phyloP scores from a whole-genome alignment of 1,140 invertebrate genomes.

The Helicoverpa armigera region DNA sequence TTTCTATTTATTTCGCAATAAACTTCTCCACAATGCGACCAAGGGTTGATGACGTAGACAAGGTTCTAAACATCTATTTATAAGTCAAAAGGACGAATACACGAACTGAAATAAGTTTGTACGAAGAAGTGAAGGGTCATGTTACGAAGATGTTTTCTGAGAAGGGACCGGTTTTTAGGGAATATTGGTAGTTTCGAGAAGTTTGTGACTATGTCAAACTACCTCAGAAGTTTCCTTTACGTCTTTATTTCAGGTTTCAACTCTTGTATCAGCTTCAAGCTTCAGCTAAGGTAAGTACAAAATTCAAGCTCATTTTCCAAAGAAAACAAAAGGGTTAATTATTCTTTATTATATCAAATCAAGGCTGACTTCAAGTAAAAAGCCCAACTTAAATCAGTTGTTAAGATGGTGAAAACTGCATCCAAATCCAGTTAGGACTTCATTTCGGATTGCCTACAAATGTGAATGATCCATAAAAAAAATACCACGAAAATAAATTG shows the following conservation, averaged over 20 bases:
- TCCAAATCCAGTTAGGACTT: no score
- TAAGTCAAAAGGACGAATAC: slow-evolving; percentile 18
- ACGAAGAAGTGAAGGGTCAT: slow-evolving; percentile 13
- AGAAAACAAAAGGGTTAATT: no score
- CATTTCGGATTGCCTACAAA: no score
- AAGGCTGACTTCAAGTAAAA: no score
- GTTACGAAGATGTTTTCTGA: slow-evolving; percentile 12
- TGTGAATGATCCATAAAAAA: no score
- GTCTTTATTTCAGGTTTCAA: neutral
- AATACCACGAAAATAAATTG: no score
- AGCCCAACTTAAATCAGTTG: no score
- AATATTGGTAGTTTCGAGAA: neutral
- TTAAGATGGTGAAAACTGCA: no score
- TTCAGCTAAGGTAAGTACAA: no score
- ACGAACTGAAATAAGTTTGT: slow-evolving; percentile 19
- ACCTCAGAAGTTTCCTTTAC: neutral
- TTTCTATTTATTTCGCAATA: neutral
- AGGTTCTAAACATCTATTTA: neutral
- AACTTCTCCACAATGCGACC: neutral
- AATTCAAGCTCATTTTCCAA: no score
- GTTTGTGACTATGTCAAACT: slow-evolving; percentile 8
- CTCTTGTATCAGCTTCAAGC: neutral
- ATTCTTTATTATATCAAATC: no score
- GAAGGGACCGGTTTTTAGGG: slow-evolving; percentile 7
- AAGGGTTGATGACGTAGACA: slow-evolving; percentile 7